Percentiles rank a stretch among this genome's conserved stretches.
Evolutionary conservation across 2,888 invertebrate genomes (phyloP).

Genomic region (Macrophya annulata): DNA sequence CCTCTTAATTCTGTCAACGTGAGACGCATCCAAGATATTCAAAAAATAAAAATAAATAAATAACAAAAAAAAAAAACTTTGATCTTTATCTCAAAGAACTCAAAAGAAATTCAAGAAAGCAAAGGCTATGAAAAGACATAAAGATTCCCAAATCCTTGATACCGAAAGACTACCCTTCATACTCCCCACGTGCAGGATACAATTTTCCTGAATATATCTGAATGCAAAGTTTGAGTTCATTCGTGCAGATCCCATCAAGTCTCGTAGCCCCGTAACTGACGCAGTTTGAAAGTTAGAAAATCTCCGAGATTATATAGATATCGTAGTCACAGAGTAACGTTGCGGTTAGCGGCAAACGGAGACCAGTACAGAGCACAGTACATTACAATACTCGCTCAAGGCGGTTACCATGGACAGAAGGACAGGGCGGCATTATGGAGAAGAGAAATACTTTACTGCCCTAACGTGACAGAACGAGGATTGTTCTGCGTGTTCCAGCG

Average conservation of each 20-base stretch:
- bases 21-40: conserved; percentile 28
- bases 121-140: conserved; percentile 5
- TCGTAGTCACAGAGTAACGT: neutral
- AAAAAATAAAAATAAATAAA: neutral
- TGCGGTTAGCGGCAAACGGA: conserved; percentile 35
- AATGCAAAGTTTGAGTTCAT: conserved; percentile 24
- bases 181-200: neutral
- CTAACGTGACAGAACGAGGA: conserved; percentile 52
- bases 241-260: conserved; percentile 37
- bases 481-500: conserved; percentile 16
- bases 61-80: conserved; percentile 17
- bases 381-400: conserved; percentile 37
- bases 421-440: conserved; percentile 36
- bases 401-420: conserved; percentile 43
- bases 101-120: neutral
- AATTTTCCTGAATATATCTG: conserved; percentile 1
- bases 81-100: conserved; percentile 34
- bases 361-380: conserved; percentile 18
- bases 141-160: neutral
- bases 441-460: conserved; percentile 51
- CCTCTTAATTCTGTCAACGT: conserved; percentile 20
- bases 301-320: conserved; percentile 40
- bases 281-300: conserved; percentile 44
- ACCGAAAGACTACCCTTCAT: neutral
- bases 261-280: conserved; percentile 20